Conservation (phyloP, 2,888 invertebrate species). For the Torymus aiolomorphi region DNA sequence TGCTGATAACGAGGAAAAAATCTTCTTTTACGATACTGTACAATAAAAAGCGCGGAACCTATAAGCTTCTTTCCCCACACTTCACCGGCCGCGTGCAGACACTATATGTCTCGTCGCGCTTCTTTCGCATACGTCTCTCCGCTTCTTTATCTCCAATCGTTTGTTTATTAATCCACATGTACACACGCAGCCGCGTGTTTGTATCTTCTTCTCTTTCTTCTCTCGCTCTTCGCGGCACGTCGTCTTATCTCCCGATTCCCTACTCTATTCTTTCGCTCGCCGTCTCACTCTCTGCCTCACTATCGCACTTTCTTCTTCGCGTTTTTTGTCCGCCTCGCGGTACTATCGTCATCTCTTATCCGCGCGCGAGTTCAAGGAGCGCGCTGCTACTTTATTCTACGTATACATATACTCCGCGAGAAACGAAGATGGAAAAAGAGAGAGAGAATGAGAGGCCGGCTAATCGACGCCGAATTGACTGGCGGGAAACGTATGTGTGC, state of each 20-base stretch:
- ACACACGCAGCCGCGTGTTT: not conserved
- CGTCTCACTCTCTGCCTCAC: not conserved
- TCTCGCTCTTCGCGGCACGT: too few species aligned
- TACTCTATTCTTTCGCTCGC: not conserved
- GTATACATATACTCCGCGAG: not conserved
- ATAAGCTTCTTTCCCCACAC: too few species aligned
- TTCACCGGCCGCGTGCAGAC: too few species aligned
- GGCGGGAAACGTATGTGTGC: not conserved
- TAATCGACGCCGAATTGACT: slow-evolving; percentile 68
- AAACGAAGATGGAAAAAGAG: not conserved
- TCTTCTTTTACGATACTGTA: too few species aligned
- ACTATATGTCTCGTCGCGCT: too few species aligned
- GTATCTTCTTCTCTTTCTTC: not conserved
- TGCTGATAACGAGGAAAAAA: too few species aligned
- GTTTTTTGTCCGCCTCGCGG: not conserved
- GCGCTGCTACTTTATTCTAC: slow-evolving; percentile 10
- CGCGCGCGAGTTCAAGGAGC: slow-evolving; percentile 55
- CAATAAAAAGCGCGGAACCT: too few species aligned
- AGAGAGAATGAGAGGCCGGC: slow-evolving; percentile 60
- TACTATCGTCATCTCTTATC: slow-evolving; percentile 46
- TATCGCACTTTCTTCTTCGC: slow-evolving; percentile 29
- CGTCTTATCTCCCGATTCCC: not conserved
- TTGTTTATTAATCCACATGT: not conserved
- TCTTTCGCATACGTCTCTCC: not conserved
- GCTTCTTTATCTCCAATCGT: not conserved